Base-by-base conservation (phyloP, 2,113 vertebrate species). In the Oxyura jamaicensis region DNA sequence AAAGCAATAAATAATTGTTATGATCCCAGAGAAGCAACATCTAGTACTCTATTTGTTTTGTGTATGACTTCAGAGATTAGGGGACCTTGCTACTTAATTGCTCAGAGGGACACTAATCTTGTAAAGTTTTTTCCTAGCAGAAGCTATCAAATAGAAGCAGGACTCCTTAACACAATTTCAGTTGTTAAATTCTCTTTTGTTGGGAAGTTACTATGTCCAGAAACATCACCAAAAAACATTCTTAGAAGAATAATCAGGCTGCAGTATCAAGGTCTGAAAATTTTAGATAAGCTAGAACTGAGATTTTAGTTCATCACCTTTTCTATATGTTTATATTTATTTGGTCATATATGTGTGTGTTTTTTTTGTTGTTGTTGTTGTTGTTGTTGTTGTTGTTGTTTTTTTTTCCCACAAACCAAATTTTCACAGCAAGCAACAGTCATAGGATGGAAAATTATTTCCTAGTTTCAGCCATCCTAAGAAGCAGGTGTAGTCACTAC, bases 1-100 rank as follows among this genome's bases (percentile, higher is more conserved):
- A 98, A 97, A 98, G 95, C 96, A 97, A 98, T 98, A 98, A 98
- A 98, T 98, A 98, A 96, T 90, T 90, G 62, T 88, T 96, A 97
- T 83, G 88, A 92, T 94, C 96, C 83, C 75, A 87, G 83, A 97
- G 96, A 95, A 91, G 77, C 84, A 42, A 26, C 90, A 65, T 92
- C 91, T 93, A 86, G 84, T 79, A 73, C 73, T 92, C 71, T 96
- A 88, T 97, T 98, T 97, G 91, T 95, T 98, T 95, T 93, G 93
- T 95, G 80, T 95, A 95, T 81, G 76, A 94, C 95, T 95, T 96
- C 89, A 74, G 96, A 98, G 95, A 98, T 94, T 95, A 97, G 92
- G 91, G 95, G 95, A 96, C 76, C 79, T 91, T 88, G 86, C 58
- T 93, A 97, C 92, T 98, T 98, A 98, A 98, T 98, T 98, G 97